A percentile compares a stretch with the other conserved stretches of the same genome.
These are phyloP conservation scores for Pristionchus entomophagus DNA, from an alignment of 2,888 invertebrate genomes.

Conservation along the genomic window DNA sequence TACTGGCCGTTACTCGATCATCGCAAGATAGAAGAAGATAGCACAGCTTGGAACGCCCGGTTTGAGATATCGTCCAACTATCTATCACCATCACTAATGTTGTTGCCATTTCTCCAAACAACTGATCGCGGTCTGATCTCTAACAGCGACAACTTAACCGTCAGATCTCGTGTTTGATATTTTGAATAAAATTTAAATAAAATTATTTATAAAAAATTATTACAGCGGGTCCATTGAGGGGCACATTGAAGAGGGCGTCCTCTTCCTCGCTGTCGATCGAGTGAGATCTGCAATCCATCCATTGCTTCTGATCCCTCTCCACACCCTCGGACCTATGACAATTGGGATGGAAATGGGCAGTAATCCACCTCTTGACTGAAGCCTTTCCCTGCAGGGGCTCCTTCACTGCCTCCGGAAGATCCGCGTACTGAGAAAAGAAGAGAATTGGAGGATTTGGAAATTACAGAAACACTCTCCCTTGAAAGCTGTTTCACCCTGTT, in stretches of 20 bases:
- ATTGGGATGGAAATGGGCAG: no score
- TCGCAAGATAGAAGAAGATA: background rate
- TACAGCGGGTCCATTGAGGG: constrained; percentile 25
- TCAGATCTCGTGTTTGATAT: no score
- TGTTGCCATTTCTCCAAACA: background rate
- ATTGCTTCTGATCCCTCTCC: background rate
- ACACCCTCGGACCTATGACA: background rate
- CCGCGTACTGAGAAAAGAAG: background rate
- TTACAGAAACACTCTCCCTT: background rate
- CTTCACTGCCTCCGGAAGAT: background rate
- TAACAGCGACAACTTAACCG: no score
- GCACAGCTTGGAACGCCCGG: constrained; percentile 13
- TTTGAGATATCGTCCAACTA: background rate
- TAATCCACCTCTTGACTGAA: constrained; percentile 9
- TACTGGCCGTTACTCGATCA: background rate
- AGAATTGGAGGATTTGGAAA: background rate
- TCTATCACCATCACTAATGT: background rate
- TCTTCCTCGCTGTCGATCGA: background rate
- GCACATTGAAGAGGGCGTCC: constrained; percentile 12
- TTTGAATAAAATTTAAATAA: no score
- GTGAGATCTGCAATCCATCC: background rate
- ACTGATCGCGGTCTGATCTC: background rate
- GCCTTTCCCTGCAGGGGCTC: background rate
- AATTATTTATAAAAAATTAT: no score
- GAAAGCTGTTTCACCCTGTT: no score